Conservation (phyloP, 2,888 invertebrate species). For the Branchellion lobata region DNA sequence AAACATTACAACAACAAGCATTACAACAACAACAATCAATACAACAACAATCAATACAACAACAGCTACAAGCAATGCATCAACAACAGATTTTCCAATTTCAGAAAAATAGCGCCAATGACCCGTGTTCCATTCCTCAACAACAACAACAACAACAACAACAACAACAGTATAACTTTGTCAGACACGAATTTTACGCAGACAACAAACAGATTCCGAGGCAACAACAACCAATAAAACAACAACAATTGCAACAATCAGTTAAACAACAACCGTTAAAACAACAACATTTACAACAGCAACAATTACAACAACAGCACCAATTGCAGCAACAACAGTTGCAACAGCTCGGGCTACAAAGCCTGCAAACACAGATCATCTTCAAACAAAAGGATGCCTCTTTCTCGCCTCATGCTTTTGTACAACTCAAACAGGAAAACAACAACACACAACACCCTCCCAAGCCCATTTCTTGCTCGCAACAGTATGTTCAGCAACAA, state of each 20-base stretch:
- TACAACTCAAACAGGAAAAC: background rate
- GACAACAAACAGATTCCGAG: too few relatives aligned
- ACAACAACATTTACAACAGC: constrained; percentile 10
- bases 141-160: too few relatives aligned
- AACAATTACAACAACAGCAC: background rate
- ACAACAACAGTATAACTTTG: too few relatives aligned
- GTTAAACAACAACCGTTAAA: background rate
- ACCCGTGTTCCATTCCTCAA: too few relatives aligned
- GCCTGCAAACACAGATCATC: background rate
- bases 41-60: background rate
- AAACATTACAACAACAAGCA: background rate
- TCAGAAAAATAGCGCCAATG: too few relatives aligned
- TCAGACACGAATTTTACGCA: too few relatives aligned
- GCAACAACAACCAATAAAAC: background rate
- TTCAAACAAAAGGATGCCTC: background rate
- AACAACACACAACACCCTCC: background rate
- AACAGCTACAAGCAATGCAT: background rate
- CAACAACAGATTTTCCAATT: too few relatives aligned
- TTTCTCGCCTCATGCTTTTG: background rate
- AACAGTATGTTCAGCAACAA: background rate
- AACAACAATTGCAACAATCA: background rate
- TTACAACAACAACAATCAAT: background rate
- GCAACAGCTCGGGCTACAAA: background rate
- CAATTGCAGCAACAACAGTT: constrained; percentile 11
- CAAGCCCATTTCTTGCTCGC: too few relatives aligned